Conservation (phyloP, 2,113 vertebrate genomes). For the Aix galericulata region DNA sequence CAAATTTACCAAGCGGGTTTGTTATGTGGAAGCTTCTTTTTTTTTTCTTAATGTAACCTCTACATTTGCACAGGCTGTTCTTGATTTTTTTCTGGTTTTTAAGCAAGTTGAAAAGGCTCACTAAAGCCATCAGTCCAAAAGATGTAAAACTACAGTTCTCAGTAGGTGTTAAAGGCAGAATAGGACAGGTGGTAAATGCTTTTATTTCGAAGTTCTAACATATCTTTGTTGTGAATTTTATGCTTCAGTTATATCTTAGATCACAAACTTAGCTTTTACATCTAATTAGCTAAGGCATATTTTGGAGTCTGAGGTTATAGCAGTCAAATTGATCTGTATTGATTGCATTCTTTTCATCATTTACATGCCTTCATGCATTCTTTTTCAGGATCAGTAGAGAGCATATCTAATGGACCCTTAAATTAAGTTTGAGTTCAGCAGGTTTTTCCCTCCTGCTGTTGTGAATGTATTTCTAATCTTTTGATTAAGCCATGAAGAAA, state of each 20-base stretch:
- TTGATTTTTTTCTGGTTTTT: constrained; percentile 54
- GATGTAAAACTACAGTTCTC: constrained; percentile 30
- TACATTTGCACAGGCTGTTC: neutral
- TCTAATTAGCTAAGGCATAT: constrained; percentile 70
- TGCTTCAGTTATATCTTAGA: constrained; percentile 50
- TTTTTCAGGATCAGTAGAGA: constrained; percentile 52
- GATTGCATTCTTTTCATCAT: constrained; percentile 64
- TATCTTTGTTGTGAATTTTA: constrained; percentile 60
- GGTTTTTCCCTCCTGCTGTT: neutral
- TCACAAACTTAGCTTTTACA: constrained; percentile 58
- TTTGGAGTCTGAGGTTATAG: constrained; percentile 54
- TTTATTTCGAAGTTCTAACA: constrained; percentile 48
- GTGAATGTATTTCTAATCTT: constrained; percentile 11
- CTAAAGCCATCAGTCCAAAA: constrained; percentile 23
- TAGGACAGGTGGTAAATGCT: constrained; percentile 19
- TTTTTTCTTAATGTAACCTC: neutral
- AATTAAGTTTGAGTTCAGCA: constrained; percentile 31
- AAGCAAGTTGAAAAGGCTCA: constrained; percentile 37
- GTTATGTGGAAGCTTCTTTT: neutral
- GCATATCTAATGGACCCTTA: neutral
- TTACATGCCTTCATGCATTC: constrained; percentile 31
- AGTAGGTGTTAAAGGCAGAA: constrained; percentile 30
- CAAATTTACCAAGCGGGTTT: neutral
- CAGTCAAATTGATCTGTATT: constrained; percentile 56
- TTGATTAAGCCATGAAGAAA: constrained; percentile 27